phyloP scores from a whole-genome alignment of 2,113 vertebrate genomes.

The Strix aluco region DNA sequence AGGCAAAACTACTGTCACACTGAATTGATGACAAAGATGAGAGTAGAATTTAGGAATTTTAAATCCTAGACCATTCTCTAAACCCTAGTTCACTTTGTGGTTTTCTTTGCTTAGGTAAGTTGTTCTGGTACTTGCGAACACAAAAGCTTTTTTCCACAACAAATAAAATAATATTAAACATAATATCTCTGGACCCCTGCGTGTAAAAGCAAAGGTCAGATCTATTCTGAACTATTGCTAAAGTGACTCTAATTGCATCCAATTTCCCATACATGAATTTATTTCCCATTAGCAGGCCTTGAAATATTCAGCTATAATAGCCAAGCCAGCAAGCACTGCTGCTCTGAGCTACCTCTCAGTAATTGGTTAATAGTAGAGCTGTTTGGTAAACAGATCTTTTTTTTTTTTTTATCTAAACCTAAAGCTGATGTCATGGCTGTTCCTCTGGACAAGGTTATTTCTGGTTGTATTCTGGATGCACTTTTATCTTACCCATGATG shows the following conservation, averaged over 20 bases:
- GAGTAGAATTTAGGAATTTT: background rate
- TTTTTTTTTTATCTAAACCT: background rate
- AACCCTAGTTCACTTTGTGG: accelerated
- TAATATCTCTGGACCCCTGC: background rate
- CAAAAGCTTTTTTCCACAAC: background rate
- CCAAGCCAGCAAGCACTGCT: slow-evolving; percentile 41
- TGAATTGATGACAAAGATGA: background rate
- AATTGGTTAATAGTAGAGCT: slow-evolving; percentile 52
- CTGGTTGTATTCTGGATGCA: background rate
- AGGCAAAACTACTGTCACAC: background rate
- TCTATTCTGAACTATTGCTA: background rate
- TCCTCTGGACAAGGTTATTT: slow-evolving; percentile 5
- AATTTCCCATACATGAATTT: slow-evolving; percentile 18
- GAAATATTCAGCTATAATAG: slow-evolving; percentile 1
- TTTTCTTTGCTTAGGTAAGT: background rate
- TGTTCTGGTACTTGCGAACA: background rate
- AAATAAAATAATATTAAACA: background rate
- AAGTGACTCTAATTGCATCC: slow-evolving; percentile 15
- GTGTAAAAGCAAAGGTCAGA: slow-evolving; percentile 38
- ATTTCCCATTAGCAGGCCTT: slow-evolving; percentile 14
- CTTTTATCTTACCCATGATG: background rate
- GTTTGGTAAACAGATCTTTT: background rate
- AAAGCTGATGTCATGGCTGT: background rate
- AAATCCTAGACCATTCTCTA: background rate
- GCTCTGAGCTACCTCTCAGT: slow-evolving; percentile 56